Evolutionary conservation across 64 coral and sea anemone species (phyloP), one percentile per base, ranked within the genome.

Genomic region (Pocillopora verrucosa): DNA sequence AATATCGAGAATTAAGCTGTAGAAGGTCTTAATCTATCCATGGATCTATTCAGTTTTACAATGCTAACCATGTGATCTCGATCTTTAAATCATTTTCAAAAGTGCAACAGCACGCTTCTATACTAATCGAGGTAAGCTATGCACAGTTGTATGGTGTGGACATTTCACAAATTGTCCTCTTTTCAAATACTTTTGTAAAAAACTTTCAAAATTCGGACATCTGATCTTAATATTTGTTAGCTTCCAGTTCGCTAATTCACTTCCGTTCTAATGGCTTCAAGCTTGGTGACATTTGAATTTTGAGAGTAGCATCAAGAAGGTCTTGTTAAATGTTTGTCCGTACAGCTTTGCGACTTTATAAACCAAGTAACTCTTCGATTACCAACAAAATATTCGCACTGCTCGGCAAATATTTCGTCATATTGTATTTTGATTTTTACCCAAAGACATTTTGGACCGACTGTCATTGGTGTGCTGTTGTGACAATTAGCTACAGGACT

Each of bases 301-400:
- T 22, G 41, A 45, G 20, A 22, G 20, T 10, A n/a, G 22, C 65
- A 24, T 22, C 65, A 69, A 10, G 24, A 19, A 22, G 3, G 4
- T 10, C 22, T 17, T 80, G 35, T 80, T 12, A 62, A 80, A 80
- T 80, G 35, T 80, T 80, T 62, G 62, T 59, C n/a, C 26, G 34
- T 77, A 59, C 56, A 22, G 65, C 20, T 69, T 19, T 19, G 17
- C 59, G 25, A 34, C 62, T 80, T 80, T 35, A 80, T 16, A 80
- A 25, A 69, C 65, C 22, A 10, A 25, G 16, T 34, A 30, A 60
- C 78, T 61, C 56, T 13, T 26, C 11, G 24, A 69, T 22, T 59
- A 15, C 34, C 58, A 61, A 80, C 58, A 69, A 16, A 34, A 80
- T 61, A 35, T 30, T 24, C 24, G 62, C 25, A 62, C 60, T 25